Percentiles rank a stretch among this genome's conserved stretches.
These are phyloP conservation scores for Pantherophis alleghaniensis DNA, from an alignment of 2,797 vertebrate species.

Conservation along the genomic window DNA sequence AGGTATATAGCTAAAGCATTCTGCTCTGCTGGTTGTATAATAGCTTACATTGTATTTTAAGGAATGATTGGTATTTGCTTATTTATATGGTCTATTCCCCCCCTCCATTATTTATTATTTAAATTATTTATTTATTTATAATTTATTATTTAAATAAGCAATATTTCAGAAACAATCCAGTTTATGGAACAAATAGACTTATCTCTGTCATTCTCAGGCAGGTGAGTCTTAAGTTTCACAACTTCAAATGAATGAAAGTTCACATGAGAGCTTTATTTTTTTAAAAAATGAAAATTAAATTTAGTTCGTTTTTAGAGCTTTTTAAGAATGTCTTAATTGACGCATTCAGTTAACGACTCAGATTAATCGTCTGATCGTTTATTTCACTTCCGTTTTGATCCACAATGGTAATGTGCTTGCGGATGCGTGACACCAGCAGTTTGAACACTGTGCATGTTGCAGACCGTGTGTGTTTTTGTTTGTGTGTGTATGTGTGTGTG, in stretches of 20 bases:
- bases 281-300: neutral
- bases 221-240: neutral
- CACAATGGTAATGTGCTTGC: too few species aligned
- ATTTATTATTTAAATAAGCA: neutral
- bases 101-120: too few species aligned
- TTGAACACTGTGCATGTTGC: neutral
- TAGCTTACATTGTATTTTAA: neutral
- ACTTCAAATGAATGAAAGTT: neutral
- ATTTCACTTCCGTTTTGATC: too few species aligned
- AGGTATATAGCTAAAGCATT: neutral
- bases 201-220: neutral
- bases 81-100: too few species aligned
- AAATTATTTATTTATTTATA: too few species aligned
- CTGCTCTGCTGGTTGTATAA: neutral
- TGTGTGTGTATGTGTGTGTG: too few species aligned
- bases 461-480: neutral
- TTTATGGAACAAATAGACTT: neutral
- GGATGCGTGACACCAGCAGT: neutral
- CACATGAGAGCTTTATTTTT: neutral
- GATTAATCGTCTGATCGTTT: too few species aligned
- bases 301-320: neutral
- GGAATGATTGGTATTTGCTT: neutral
- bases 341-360: neutral
- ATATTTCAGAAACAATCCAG: neutral
- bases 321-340: neutral